Conservation (phyloP, 2,797 vertebrate species). For the Artibeus lituratus region DNA sequence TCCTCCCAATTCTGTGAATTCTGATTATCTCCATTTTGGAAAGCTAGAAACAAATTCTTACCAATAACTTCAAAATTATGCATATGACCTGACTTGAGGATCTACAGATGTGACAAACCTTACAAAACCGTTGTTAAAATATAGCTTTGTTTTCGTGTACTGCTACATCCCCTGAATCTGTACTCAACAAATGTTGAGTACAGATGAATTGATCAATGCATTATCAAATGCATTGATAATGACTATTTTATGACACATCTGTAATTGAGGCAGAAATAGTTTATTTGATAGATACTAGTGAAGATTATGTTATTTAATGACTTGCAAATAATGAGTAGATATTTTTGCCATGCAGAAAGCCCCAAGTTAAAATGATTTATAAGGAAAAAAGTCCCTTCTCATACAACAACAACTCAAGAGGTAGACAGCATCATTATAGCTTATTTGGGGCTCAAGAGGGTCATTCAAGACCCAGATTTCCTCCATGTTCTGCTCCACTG, state of each 20-base stretch:
- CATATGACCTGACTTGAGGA: not conserved
- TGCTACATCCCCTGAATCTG: not conserved
- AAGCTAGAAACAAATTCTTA: not conserved
- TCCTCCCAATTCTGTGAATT: not conserved
- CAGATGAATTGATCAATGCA: not conserved
- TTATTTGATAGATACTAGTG: not conserved
- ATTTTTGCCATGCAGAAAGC: not conserved
- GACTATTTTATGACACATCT: not conserved
- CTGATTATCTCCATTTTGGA: not conserved
- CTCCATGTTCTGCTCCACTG: not conserved
- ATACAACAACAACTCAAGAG: not conserved
- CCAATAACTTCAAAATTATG: not conserved
- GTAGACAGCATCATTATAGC: not conserved
- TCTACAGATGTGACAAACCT: not conserved
- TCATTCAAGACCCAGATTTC: not conserved
- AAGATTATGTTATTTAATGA: not conserved
- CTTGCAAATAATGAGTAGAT: not conserved
- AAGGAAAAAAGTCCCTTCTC: not conserved
- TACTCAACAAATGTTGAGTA: not conserved
- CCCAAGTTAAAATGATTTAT: not conserved
- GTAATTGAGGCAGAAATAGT: not conserved
- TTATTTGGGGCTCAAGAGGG: not conserved
- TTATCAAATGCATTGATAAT: not conserved
- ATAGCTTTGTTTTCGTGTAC: not conserved
- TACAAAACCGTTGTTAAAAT: not conserved